These are phyloP conservation scores for Aptenodytes patagonicus DNA, from an alignment of 2,113 vertebrate species.

Conservation along the genomic window DNA sequence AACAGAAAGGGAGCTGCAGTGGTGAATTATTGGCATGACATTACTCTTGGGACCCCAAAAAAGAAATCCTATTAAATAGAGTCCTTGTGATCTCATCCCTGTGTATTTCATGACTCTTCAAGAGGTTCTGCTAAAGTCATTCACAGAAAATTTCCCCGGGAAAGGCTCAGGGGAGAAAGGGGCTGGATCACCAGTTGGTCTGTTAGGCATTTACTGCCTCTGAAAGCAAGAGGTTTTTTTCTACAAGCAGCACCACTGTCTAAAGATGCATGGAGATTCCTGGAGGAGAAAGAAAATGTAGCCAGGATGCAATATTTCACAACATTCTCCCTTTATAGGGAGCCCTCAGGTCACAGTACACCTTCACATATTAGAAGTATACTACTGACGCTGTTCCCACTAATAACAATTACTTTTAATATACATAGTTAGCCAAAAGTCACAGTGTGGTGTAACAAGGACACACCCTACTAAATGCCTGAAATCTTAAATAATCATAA, in stretches of 20 bases:
- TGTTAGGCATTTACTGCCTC: constrained; percentile 30
- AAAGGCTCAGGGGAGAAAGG: constrained; percentile 9
- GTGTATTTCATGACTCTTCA: constrained; percentile 44
- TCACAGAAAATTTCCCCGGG: constrained; percentile 48
- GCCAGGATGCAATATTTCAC: constrained; percentile 1
- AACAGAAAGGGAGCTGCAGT: constrained; percentile 29
- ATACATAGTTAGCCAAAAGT: neutral
- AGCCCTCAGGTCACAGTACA: neutral
- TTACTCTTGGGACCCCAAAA: constrained; percentile 42
- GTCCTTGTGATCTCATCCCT: constrained; percentile 51
- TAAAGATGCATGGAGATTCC: neutral
- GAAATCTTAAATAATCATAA: neutral
- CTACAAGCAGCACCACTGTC: neutral
- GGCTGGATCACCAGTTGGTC: constrained; percentile 17
- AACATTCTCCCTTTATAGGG: neutral
- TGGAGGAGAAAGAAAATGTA: neutral
- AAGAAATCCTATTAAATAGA: constrained; percentile 57
- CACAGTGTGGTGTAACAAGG: neutral
- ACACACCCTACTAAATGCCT: neutral
- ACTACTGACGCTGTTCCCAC: neutral
- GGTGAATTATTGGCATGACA: constrained; percentile 30
- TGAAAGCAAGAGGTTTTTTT: constrained; percentile 14
- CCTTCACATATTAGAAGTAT: neutral
- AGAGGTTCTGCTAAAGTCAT: constrained; percentile 48
- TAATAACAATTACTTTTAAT: neutral